phyloP scores from a whole-genome alignment of 2,113 vertebrate species.

The Corydoras maculifer region DNA sequence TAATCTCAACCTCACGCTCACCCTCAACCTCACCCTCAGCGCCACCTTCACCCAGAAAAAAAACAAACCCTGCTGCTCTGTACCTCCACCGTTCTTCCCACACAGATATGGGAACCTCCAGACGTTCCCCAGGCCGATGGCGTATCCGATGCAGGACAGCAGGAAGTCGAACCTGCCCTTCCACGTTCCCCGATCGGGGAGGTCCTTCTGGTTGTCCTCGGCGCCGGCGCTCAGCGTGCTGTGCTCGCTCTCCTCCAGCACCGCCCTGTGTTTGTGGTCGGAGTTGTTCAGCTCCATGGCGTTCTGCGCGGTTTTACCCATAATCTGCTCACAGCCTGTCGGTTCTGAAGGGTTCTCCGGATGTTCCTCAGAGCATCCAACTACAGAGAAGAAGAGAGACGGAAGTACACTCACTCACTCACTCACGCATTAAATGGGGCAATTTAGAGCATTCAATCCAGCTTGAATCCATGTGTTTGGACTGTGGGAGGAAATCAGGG shows the following conservation, averaged over 20 bases:
- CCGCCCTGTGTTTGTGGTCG: conserved; percentile 66
- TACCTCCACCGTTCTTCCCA: conserved; percentile 88
- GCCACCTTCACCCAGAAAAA: too few relatives aligned
- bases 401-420: too few relatives aligned
- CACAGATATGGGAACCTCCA: conserved; percentile 91
- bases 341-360: neutral
- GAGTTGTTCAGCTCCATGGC: conserved; percentile 74
- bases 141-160: conserved; percentile 83
- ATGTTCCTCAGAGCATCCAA: conserved; percentile 3
- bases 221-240: conserved; percentile 13
- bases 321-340: conserved; percentile 32
- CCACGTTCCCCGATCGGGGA: conserved; percentile 79
- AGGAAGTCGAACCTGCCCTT: conserved; percentile 88
- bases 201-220: conserved; percentile 46
- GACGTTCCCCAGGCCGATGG: conserved; percentile 83
- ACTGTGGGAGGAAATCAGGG: too few relatives aligned
- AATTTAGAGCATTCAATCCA: too few relatives aligned
- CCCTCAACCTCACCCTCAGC: too few relatives aligned
- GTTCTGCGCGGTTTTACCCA: conserved; percentile 75
- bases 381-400: neutral
- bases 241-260: conserved; percentile 60
- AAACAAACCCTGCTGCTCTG: conserved; percentile 30
- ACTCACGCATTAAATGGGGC: too few relatives aligned
- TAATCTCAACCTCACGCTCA: too few relatives aligned
- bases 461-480: too few relatives aligned